Conservation (phyloP, 1,140 invertebrate species). For the Panonychus citri region DNA sequence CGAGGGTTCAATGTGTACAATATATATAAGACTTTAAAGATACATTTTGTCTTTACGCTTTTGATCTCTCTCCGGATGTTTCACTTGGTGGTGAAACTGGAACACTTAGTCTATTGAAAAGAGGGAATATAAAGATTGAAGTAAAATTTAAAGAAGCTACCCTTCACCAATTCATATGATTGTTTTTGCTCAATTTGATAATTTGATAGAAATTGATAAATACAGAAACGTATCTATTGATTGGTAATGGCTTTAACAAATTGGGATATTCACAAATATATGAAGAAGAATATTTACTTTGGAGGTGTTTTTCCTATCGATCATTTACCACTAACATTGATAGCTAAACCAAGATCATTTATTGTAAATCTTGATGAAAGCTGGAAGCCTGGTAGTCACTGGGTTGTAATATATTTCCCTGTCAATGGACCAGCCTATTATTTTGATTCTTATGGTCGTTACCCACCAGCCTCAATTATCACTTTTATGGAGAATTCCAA, state of each 20-base stretch:
- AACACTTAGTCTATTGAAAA: background rate
- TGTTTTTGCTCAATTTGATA: background rate
- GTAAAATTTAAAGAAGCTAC: background rate
- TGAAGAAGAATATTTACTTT: too few species aligned
- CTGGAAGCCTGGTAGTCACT: background rate
- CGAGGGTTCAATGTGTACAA: background rate
- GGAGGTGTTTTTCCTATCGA: background rate
- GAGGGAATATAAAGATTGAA: background rate
- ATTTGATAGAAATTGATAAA: background rate
- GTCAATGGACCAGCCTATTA: background rate
- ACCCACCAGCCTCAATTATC: background rate
- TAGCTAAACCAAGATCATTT: background rate
- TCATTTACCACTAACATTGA: background rate
- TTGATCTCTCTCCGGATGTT: background rate
- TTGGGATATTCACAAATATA: background rate
- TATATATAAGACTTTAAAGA: background rate
- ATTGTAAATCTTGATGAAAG: background rate
- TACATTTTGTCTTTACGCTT: background rate
- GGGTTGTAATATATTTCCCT: background rate
- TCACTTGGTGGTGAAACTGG: background rate
- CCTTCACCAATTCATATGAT: background rate
- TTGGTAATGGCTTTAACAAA: background rate
- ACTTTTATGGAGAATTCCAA: background rate
- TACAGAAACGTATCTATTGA: background rate
- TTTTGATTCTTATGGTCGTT: background rate